phyloP scores from a whole-genome alignment of 2,113 vertebrate genomes.

The Oenanthe oenanthe region DNA sequence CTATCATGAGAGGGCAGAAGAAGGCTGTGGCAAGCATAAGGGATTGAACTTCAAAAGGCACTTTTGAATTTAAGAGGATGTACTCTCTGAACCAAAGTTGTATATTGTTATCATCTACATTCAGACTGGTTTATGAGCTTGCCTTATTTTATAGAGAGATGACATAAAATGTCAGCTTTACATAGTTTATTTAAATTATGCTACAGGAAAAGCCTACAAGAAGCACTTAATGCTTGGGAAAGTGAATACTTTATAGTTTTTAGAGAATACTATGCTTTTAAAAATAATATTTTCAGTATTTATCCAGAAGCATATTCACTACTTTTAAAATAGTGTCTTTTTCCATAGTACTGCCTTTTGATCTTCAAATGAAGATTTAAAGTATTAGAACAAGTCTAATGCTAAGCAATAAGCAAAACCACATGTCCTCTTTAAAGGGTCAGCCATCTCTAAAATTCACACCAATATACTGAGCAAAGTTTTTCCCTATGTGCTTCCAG shows the following conservation, averaged over 20 bases:
- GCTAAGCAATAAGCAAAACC: neutral
- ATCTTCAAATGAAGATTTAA: neutral
- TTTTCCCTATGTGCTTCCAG: neutral
- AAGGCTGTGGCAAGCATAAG: neutral
- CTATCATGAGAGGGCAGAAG: neutral
- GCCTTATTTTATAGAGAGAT: conserved; percentile 3
- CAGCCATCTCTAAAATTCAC: neutral
- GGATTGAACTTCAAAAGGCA: conserved; percentile 9
- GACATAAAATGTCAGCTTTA: conserved; percentile 32
- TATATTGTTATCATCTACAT: neutral
- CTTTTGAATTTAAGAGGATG: neutral
- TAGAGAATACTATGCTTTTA: neutral
- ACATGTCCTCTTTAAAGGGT: neutral
- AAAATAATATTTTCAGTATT: neutral
- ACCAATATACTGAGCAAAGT: neutral
- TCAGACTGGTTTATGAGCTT: conserved; percentile 14
- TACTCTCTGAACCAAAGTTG: neutral
- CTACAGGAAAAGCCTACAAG: neutral
- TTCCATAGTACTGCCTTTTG: neutral
- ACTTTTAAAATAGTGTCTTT: neutral
- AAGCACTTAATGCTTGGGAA: neutral
- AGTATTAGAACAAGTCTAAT: neutral
- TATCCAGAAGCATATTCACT: neutral
- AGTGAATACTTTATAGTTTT: conserved; percentile 5
- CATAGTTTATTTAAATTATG: conserved; percentile 45